Evolutionary conservation across 2,113 vertebrate species (phyloP).

Genomic region (Dipodomys stephensi): DNA sequence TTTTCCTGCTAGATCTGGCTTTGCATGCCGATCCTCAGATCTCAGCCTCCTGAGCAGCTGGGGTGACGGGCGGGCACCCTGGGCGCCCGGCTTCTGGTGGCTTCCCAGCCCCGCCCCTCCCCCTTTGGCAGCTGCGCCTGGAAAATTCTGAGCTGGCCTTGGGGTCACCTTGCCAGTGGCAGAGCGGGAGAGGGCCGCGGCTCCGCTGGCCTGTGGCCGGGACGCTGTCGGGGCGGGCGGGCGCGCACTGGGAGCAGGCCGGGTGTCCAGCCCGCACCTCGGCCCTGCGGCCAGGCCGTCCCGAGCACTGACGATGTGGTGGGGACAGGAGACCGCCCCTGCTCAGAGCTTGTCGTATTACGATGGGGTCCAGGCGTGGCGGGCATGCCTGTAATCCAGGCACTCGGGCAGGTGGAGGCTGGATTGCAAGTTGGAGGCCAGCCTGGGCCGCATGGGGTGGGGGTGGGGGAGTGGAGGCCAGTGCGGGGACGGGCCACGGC

Average conservation of each 20-base stretch:
- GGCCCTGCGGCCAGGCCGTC: background rate
- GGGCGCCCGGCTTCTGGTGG: no score
- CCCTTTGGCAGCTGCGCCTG: background rate
- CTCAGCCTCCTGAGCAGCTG: no score
- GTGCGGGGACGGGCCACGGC: no score
- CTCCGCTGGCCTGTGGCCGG: background rate
- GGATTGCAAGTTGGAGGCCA: no score
- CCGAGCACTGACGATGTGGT: background rate
- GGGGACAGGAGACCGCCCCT: background rate
- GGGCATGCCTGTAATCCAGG: no score
- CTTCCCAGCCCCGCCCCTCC: background rate
- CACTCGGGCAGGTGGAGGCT: no score
- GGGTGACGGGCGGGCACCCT: no score
- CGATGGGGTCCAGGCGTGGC: no score
- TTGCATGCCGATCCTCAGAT: no score
- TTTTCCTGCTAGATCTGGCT: no score
- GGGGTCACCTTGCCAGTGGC: background rate
- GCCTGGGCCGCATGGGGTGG: no score
- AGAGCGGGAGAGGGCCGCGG: background rate
- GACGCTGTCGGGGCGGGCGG: background rate
- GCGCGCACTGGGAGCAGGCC: background rate
- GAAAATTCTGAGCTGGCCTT: background rate
- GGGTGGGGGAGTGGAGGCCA: background rate
- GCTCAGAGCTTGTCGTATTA: background rate
- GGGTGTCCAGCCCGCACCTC: accelerated